phyloP scores from a whole-genome alignment of 2,797 vertebrate species.

The Yasuhikotakia modesta region DNA sequence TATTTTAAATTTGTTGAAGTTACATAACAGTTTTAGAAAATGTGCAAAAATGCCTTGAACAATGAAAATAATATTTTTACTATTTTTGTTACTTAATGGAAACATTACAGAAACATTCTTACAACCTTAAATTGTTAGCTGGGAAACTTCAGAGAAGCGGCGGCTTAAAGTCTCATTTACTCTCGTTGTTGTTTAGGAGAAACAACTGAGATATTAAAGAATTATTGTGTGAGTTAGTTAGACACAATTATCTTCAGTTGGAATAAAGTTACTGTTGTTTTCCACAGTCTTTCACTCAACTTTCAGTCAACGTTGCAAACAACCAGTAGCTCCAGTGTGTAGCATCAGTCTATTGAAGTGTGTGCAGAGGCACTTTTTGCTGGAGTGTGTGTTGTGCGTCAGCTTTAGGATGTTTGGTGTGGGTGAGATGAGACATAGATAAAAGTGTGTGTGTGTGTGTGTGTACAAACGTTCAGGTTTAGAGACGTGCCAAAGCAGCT shows the following conservation, averaged over 20 bases:
- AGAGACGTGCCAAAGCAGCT: conserved; percentile 53
- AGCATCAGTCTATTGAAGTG: conserved; percentile 16
- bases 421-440: conserved; percentile 46
- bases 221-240: neutral
- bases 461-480: conserved; percentile 40
- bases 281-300: neutral
- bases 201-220: neutral
- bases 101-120: too few species aligned
- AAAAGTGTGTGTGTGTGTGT: conserved; percentile 47
- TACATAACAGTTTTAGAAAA: too few species aligned
- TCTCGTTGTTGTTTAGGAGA: neutral
- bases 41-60: too few species aligned
- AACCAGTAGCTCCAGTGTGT: neutral
- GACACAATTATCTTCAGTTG: neutral
- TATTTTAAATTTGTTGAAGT: too few species aligned
- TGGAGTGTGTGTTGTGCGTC: conserved; percentile 36
- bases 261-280: neutral
- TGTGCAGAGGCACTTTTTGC: conserved; percentile 21
- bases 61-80: too few species aligned
- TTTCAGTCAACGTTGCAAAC: neutral
- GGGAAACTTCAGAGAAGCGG: too few species aligned
- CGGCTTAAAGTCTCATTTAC: too few species aligned
- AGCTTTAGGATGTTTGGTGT: conserved; percentile 30
- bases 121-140: too few species aligned
- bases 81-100: too few species aligned